A percentile compares a stretch with the other conserved stretches of the same genome.
Conservation (phyloP, 2,113 vertebrate genomes). For the Poecilia latipinna region DNA sequence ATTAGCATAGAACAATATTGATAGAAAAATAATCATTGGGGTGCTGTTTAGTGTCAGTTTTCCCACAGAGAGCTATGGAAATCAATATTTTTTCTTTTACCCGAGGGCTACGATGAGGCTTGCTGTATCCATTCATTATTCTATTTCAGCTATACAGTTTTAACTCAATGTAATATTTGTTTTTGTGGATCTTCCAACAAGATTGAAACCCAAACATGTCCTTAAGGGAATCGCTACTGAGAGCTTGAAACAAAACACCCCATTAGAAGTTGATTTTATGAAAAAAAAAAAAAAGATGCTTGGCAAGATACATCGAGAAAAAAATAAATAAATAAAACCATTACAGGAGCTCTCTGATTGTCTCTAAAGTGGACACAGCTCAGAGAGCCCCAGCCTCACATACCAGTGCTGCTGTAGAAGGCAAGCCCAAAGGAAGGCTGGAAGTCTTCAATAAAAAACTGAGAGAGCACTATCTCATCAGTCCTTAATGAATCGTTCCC, state of each 20-base stretch:
- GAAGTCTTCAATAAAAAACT: constrained; percentile 94
- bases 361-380: constrained; percentile 27
- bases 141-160: no score
- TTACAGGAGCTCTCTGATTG: constrained; percentile 35
- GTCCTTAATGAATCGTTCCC: constrained; percentile 92
- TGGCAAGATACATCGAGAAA: not conserved
- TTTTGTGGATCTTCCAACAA: not conserved
- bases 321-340: not conserved
- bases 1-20: not conserved
- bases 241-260: no score
- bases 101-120: no score
- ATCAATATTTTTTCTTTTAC: no score
- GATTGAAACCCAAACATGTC: not conserved
- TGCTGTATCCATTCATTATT: no score
- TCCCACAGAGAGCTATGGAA: not conserved
- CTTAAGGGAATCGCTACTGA: no score
- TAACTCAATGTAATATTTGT: not conserved
- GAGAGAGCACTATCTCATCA: constrained; percentile 91
- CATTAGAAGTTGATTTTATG: no score
- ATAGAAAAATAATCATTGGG: not conserved
- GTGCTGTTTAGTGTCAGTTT: not conserved
- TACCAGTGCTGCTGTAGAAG: constrained; percentile 95
- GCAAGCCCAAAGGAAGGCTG: constrained; percentile 91
- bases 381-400: constrained; percentile 49
- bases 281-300: no score